Evolutionary conservation across 2,888 invertebrate genomes (phyloP).

Genomic region (Terebella lapidaria): DNA sequence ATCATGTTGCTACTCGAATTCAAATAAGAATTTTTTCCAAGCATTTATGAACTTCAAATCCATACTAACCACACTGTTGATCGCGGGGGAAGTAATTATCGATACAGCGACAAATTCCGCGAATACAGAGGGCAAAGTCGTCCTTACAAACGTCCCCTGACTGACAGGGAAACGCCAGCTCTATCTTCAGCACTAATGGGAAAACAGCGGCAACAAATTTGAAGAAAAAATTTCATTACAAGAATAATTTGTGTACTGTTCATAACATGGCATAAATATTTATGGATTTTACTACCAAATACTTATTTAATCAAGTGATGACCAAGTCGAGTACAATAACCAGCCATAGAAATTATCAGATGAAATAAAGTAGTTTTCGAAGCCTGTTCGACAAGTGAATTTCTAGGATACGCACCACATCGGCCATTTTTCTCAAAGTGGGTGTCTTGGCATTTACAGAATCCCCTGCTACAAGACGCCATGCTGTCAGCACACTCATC

Average conservation of each 20-base stretch:
- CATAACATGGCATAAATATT: no score
- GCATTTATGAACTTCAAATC: background rate
- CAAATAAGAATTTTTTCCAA: background rate
- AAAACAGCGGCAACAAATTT: no score
- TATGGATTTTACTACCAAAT: no score
- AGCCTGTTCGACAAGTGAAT: no score
- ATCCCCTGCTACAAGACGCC: background rate
- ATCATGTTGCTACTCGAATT: no score
- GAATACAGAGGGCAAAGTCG: conserved; percentile 6
- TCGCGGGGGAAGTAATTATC: conserved; percentile 2
- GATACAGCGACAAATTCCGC: conserved; percentile 9
- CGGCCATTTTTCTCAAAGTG: conserved; percentile 3
- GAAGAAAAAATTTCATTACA: no score
- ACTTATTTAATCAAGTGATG: no score
- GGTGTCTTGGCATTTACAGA: background rate
- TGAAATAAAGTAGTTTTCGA: no score
- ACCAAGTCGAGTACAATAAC: no score
- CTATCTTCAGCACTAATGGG: conserved; percentile 14
- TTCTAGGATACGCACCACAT: conserved; percentile 5
- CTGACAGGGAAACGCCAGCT: conserved; percentile 14
- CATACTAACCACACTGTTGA: conserved; percentile 3
- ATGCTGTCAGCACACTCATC: conserved; percentile 1
- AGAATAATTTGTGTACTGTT: no score
- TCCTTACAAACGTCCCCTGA: conserved; percentile 11
- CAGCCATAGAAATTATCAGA: no score